Evolutionary conservation across 2,888 invertebrate species (phyloP), one percentile per base, ranked within the genome.

Genomic region (Craniophora ligustri): DNA sequence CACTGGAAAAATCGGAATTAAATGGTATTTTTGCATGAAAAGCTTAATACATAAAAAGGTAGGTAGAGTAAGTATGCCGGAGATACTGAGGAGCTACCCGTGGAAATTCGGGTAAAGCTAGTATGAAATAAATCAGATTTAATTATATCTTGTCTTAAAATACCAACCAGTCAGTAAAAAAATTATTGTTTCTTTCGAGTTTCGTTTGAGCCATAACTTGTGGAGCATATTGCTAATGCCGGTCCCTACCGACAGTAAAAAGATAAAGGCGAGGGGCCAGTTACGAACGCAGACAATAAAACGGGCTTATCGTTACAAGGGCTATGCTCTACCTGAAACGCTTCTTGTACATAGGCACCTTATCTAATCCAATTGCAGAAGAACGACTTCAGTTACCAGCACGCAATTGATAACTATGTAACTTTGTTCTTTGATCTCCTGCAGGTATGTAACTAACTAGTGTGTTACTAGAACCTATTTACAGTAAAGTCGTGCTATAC

Each of bases 191-290:
- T 54, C 58, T 72, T 75, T 76, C 60, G 69, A 80, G 76, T 78
- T 78, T 78, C 74, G 78, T 79, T 81, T 62, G 75, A 72, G 69
- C 76, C 71, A 76, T 87, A 85, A 87, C 79, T 86, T 76, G 72
- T 74, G 80, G 57, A 82, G 84, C 85, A 85, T 86, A 85, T 85
- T 86, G 86, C 84, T 86, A 86, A 87, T 84, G 86, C 75, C 82
- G 69, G 81, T 75, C 76, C 76, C 77, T 78, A 69, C 69, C 70
- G 79, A 81, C 86, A 84, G 77, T 89, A 88, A 88, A 89, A 89
- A 88, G 86, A 85, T 86, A 89, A 89, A 86, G 82, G 79, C 77
- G 61, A 75, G 72, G 77, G 74, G 78, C 76, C 75, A 73, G 77
- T 79, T 78, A 78, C 79, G 79, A 78, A 72, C 76, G 76, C 73